phyloP scores from a whole-genome alignment of 2,888 invertebrate genomes.

The Onthophagus sagittarius region DNA sequence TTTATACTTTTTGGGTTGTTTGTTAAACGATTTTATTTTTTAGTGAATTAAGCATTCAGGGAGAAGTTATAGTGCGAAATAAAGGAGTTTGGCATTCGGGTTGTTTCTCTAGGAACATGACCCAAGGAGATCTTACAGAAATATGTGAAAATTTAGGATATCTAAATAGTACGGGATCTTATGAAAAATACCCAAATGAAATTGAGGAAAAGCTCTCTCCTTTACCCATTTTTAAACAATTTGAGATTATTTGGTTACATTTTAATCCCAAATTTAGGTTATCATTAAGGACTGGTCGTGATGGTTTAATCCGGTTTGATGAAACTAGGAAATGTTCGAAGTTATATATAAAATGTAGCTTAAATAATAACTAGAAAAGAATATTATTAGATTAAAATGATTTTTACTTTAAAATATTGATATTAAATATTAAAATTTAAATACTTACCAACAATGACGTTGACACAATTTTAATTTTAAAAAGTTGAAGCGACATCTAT shows the following conservation, averaged over 20 bases:
- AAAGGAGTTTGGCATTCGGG: slow-evolving; percentile 71
- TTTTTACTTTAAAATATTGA: too few relatives aligned
- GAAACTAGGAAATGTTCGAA: slow-evolving; percentile 38
- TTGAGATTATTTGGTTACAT: slow-evolving; percentile 39
- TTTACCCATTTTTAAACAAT: slow-evolving; percentile 36
- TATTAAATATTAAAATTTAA: too few relatives aligned
- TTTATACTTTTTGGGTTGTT: background rate
- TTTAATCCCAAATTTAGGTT: slow-evolving; percentile 31
- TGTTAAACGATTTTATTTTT: slow-evolving; percentile 22
- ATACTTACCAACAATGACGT: too few relatives aligned
- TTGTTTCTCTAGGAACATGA: slow-evolving; percentile 57
- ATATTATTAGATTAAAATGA: too few relatives aligned
- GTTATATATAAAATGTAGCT: slow-evolving; percentile 42
- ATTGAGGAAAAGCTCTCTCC: slow-evolving; percentile 21
- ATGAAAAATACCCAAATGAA: slow-evolving; percentile 27
- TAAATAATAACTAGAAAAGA: slow-evolving; percentile 5
- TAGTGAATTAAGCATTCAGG: slow-evolving; percentile 52
- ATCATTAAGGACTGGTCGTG: slow-evolving; percentile 38
- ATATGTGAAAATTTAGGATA: slow-evolving; percentile 64
- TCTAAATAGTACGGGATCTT: slow-evolving; percentile 52
- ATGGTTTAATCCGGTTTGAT: slow-evolving; percentile 39
- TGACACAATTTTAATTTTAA: slow-evolving; percentile 3
- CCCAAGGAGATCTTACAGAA: slow-evolving; percentile 54
- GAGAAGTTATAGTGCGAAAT: slow-evolving; percentile 62
- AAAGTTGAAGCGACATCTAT: background rate